phyloP scores from a whole-genome alignment of 2,113 vertebrate species.

The Glaucomys volans region DNA sequence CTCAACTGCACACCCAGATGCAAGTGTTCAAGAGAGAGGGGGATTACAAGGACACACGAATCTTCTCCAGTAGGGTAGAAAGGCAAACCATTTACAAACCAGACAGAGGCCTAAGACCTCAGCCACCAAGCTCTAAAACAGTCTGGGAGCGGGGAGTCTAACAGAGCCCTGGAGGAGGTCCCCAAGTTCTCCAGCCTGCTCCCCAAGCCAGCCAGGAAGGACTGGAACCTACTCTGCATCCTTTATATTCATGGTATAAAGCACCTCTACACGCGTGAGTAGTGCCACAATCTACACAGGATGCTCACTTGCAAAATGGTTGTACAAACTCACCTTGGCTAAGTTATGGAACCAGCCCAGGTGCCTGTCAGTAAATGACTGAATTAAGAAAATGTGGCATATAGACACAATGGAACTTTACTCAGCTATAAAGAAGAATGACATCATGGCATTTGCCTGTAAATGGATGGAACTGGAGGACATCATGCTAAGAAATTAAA shows the following conservation, averaged over 20 bases:
- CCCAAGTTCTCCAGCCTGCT: background rate
- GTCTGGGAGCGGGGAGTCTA: rapidly evolving
- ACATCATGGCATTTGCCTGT: too few species aligned
- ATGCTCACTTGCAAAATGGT: background rate
- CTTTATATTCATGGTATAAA: background rate
- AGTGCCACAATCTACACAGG: background rate
- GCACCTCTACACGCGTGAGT: too few species aligned
- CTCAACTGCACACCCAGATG: background rate
- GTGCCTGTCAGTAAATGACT: too few species aligned
- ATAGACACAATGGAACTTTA: too few species aligned
- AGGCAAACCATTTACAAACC: background rate
- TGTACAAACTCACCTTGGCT: too few species aligned
- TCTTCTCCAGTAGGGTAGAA: background rate
- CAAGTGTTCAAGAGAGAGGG: background rate
- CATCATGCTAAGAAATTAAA: too few species aligned
- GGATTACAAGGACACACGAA: background rate
- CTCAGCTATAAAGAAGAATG: too few species aligned
- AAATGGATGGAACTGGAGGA: too few species aligned
- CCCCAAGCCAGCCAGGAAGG: background rate
- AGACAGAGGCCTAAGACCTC: background rate
- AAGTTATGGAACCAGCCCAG: too few species aligned
- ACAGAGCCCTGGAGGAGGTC: background rate
- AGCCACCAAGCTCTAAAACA: background rate
- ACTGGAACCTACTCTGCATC: background rate
- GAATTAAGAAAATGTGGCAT: too few species aligned